A percentile compares a stretch with the other conserved stretches of the same genome.
phyloP scores from a whole-genome alignment of 2,888 invertebrate genomes.

The Drosophila anomalata region DNA sequence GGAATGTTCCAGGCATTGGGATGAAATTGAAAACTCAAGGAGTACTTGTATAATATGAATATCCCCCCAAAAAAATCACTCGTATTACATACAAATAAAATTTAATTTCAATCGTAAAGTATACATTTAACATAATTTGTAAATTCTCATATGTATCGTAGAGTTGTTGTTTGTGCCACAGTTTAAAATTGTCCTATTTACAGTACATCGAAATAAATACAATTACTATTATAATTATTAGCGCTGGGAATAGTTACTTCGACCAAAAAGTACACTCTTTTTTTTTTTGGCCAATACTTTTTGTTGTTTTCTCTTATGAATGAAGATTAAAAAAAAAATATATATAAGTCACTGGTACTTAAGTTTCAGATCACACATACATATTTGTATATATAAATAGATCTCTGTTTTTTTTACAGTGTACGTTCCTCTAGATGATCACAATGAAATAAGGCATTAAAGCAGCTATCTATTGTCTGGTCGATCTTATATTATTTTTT shows the following conservation, averaged over 20 bases:
- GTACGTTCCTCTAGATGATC: constrained; percentile 39
- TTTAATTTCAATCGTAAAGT: constrained; percentile 30
- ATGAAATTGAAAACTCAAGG: background rate
- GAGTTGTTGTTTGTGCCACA: constrained; percentile 36
- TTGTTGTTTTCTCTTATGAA: background rate
- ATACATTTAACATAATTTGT: constrained; percentile 36
- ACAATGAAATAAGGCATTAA: constrained; percentile 42
- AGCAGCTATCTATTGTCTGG: constrained; percentile 37
- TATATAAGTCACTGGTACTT: constrained; percentile 5
- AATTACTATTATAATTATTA: constrained; percentile 7
- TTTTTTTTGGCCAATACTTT: constrained; percentile 14
- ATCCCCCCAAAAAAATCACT: no score
- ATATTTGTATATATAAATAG: constrained; percentile 21
- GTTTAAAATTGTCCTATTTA: constrained; percentile 39
- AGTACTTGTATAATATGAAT: no score
- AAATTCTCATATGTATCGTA: constrained; percentile 46
- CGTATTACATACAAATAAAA: constrained; percentile 10
- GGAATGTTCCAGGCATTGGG: background rate
- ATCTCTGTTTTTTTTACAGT: constrained; percentile 20
- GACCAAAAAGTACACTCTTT: background rate
- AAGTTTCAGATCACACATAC: constrained; percentile 18
- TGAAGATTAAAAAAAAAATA: background rate
- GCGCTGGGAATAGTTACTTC: constrained; percentile 23
- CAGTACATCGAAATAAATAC: constrained; percentile 33
- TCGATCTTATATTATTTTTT: constrained; percentile 31